Evolutionary conservation across 2,113 vertebrate genomes (phyloP), one percentile per base, ranked within the genome.

Genomic region (Rhadina sibilatrix): DNA sequence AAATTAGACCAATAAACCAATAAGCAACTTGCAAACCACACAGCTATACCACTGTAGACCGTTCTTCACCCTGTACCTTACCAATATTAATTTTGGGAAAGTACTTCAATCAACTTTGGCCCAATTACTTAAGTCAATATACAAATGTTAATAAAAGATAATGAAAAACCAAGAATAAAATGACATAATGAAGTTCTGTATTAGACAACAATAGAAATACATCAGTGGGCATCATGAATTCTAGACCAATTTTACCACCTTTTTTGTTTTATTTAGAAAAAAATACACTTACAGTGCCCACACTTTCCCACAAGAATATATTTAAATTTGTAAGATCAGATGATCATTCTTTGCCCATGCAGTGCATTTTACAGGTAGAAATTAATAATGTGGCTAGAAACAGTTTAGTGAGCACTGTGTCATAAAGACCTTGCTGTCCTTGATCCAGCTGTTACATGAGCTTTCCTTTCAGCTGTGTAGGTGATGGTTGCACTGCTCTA

Each of bases 1-100:
- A 64, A 95, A 97, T 95, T 96, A 97, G 93, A 96, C 96, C 94
- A 89, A 83, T 87, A 97, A 96, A 91, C 82, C 95, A 96, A 86
- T 35, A 49, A 33, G 84, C 46, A 92, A 88, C 86, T 77, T 86
- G 25, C 42, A 95, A 90, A 92, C 56, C 88, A 59, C 72, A 82
- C 24, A 69, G 14, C 35, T 70, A 6, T 13, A 17, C 2, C 1
- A 3, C 38, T 44, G 1, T 4, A 44, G 37, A 82, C 27, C 37
- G 25, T 63, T 85, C 77, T 82, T 80, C 33, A 9, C 31, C 15
- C n/a, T 6, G 1, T 40, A 81, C 68, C 68, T 54, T 30, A 49
- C 10, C 65, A 83, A 80, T 11, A 81, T 30, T 70, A 50, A 82
- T 95, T 71, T 30, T 74, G 63, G 63, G 24, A 87, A 79, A 69